Evolutionary conservation across 2,113 vertebrate species (phyloP), one percentile per base, ranked within the genome.

Genomic region (Tetraodon nigroviridis): DNA sequence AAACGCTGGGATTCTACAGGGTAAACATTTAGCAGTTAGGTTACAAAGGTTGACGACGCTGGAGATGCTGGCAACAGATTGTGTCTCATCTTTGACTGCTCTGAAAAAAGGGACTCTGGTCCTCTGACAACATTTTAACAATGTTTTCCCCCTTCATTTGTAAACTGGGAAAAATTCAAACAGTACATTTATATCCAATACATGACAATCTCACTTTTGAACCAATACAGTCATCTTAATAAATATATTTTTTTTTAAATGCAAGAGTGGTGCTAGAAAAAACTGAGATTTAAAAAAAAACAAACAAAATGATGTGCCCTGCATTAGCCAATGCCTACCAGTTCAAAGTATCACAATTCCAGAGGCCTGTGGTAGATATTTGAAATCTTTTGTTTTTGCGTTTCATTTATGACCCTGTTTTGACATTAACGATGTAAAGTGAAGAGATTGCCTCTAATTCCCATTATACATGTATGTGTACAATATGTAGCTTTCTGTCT

Each of bases 111-210:
- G 92, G 89, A 92, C 88, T 79, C 80, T 84, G 82, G 12, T 90
- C 24, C 66, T 84, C 87, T 90, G 83, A 90, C 90, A 91, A 91
- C 89, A 90, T 93, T 91, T 88, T 90, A 92, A 89, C 88, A 91
- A 92, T 3, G 80, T 92, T 93, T 93, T 94, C 76, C 92, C 94
- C 93, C 92, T 94, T 93, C 88, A 91, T 90, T 92, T 95, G 93
- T 98, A 97, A 98, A 98, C 94, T 94, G 93, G 95, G 93, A 94
- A 96, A 95, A 93, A 91, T 91, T 90, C 93, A 32, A 86, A 95
- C 93, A 95, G 95, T 97, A 95, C 95, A 97, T 90, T 93, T 91
- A 92, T 93, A 92, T 94, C 91, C 90, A 92, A 92, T 92, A 93
- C 92, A 90, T 92, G 91, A 93, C 90, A 92, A 90, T 88, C 87